Base-by-base conservation (phyloP, 2,888 invertebrate genomes). In the Dynastes tityus region DNA sequence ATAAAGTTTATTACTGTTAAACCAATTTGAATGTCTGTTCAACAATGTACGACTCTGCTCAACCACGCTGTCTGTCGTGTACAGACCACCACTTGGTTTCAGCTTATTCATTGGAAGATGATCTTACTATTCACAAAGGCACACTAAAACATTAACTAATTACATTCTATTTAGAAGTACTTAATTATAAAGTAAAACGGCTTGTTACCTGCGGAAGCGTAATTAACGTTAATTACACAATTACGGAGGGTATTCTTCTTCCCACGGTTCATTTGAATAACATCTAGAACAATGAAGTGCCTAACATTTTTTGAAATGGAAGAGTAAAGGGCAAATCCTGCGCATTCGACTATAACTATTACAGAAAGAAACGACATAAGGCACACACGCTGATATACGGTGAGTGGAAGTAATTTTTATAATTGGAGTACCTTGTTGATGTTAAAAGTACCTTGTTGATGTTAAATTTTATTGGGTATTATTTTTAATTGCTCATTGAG, bases 241-340 rank as follows among this genome's bases (percentile, higher is more conserved):
- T 67, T 45, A 67, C 40, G n/a, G 45, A 11, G 11, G 4, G 9
- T 45, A 45, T 67, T 67, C 13, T 67, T 67, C 40, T 37, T 45
- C 65, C 65, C 22, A 67, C 65, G 40, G 45, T 67, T 67, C 40
- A 67, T 67, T 67, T 67, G 22, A 67, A 67, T 45, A 45, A 22
- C 65, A 67, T 67, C 22, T 11, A 67, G 22, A 67, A 67, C 45
- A 67, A 67, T 67, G 65, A 16, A 65, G n/a, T 67, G 65, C 16
- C 22, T 45, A 67, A 67, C 45, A 40, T n/a, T 45, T 11, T 67
- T 67, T 22, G 63, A 40, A n/a, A 67, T 67, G 37, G 40, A 67
- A 67, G 65, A 3, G 65, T 22, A 45, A 67, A 64, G 37, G 29
- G 64, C 32, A 11, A 64, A 32, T 64, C 37, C 45, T 67, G 11